A percentile compares a stretch with the other conserved stretches of the same genome.
Conservation (phyloP, 2,797 vertebrate species). For the Oryzias sinensis region DNA sequence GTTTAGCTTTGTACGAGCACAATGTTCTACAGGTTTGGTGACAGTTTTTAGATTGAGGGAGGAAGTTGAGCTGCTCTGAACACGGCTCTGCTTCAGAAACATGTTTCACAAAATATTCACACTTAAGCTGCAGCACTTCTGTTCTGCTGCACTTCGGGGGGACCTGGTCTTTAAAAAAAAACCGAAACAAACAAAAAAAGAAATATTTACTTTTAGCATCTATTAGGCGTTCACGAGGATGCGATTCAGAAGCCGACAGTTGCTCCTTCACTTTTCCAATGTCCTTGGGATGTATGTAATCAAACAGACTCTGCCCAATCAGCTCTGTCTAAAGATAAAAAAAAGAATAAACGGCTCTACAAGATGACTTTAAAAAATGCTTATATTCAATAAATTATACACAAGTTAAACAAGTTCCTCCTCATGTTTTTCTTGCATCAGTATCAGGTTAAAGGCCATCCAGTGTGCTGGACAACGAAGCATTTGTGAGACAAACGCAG, state of each 20-base stretch:
- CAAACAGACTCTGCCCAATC: constrained; percentile 93
- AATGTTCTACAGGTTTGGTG: too few relatives aligned
- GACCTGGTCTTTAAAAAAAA: too few relatives aligned
- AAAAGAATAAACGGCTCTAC: constrained; percentile 37
- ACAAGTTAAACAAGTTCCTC: too few relatives aligned
- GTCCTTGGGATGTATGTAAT: constrained; percentile 95
- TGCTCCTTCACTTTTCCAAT: constrained; percentile 97
- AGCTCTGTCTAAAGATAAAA: constrained; percentile 80
- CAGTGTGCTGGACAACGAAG: constrained; percentile 34
- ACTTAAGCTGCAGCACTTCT: too few relatives aligned
- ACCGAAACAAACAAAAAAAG: background rate
- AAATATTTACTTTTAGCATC: constrained; percentile 89
- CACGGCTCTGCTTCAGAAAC: too few relatives aligned
- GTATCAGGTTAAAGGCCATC: constrained; percentile 14
- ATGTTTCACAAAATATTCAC: too few relatives aligned
- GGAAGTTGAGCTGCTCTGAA: too few relatives aligned
- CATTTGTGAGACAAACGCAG: constrained; percentile 40
- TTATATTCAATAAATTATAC: background rate
- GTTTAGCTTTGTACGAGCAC: too few relatives aligned
- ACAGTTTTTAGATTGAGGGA: too few relatives aligned
- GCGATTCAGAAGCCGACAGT: constrained; percentile 87
- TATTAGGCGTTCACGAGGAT: constrained; percentile 86
- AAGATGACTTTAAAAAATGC: constrained; percentile 25
- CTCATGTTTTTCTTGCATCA: too few relatives aligned
- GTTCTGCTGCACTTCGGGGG: too few relatives aligned